Conservation (phyloP, 2,113 vertebrate species). For the human (Homo sapiens) region GRCh38 chr19:30874001-30874500, state of each 20-base stretch:
- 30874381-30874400: slow-evolving; percentile 67
- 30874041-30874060: background rate
- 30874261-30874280: slow-evolving; percentile 79
- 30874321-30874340: slow-evolving; percentile 77
- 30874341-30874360: slow-evolving; percentile 69
- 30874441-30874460: background rate
- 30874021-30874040: background rate
- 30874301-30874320: slow-evolving; percentile 80
- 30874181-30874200: slow-evolving; percentile 25
- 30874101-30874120: background rate
- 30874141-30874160: background rate
- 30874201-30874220: slow-evolving; percentile 56
- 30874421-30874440: background rate
- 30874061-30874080: background rate
- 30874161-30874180: slow-evolving; percentile 57
- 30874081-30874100: background rate
- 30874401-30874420: slow-evolving; percentile 12
- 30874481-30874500: slow-evolving; percentile 63
- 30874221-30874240: slow-evolving; percentile 67
- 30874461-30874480: slow-evolving; percentile 56
- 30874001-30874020: background rate
- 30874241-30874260: slow-evolving; percentile 69
- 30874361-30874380: slow-evolving; percentile 72
- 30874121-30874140: background rate
- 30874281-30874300: slow-evolving; percentile 73